A percentile compares a stretch with the other conserved stretches of the same genome.
Conservation (phyloP, 2,797 vertebrate genomes). For the Lepus oiostolus region DNA sequence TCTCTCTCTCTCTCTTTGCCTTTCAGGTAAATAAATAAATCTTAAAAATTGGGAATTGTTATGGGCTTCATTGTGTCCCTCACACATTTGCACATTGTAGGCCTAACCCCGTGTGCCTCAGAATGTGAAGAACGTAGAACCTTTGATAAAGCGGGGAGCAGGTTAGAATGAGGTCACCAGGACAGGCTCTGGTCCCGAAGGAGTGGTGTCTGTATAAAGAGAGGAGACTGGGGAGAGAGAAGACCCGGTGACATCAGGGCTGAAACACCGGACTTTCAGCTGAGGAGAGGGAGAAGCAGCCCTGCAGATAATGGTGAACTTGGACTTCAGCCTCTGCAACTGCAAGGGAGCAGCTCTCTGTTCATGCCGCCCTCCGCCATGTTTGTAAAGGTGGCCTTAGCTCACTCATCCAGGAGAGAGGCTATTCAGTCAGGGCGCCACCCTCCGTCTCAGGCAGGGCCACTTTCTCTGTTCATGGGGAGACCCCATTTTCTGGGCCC, state of each 20-base stretch:
- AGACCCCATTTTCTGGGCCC: not conserved
- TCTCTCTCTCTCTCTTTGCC: no score
- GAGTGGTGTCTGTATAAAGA: not conserved
- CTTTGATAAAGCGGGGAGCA: not conserved
- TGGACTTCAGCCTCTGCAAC: not conserved
- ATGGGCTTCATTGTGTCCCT: not conserved
- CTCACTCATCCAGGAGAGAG: not conserved
- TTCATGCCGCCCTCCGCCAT: not conserved
- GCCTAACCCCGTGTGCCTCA: not conserved
- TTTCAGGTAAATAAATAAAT: no score
- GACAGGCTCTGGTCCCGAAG: not conserved
- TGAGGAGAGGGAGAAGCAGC: not conserved
- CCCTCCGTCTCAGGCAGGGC: not conserved
- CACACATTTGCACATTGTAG: not conserved
- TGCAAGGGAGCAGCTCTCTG: not conserved
- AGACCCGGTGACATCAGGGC: not conserved
- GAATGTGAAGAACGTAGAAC: not conserved
- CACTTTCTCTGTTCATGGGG: not conserved
- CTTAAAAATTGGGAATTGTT: no score
- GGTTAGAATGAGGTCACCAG: not conserved
- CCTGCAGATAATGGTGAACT: not conserved
- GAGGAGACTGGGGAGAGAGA: not conserved
- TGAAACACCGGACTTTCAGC: not conserved
- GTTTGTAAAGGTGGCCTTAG: not conserved
- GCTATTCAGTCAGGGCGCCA: not conserved